Evolutionary conservation across 2,797 vertebrate genomes (phyloP), one percentile per base, ranked within the genome.

Genomic region (Sorex maritimensis): DNA sequence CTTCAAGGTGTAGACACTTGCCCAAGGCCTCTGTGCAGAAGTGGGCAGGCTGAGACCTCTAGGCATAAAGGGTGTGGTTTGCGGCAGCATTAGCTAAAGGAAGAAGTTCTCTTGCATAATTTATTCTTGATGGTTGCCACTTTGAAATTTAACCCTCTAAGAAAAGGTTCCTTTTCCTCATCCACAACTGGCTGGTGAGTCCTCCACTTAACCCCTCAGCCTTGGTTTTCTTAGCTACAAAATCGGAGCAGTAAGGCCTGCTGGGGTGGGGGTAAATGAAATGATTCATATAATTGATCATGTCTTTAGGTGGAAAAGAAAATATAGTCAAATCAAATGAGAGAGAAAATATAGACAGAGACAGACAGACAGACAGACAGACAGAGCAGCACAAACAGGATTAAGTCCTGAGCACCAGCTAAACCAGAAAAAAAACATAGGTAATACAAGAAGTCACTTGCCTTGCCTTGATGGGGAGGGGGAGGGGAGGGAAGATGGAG

Each of bases 211-310:
- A 75, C 46, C 52, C 49, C 65, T 34, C 38, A 81, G 30, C 67
- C 81, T 91, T 74, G 21, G n/a, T 93, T 84, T 94, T 55, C 49
- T 46, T 65, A 67, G 58, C 14, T 93, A 75, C 21, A 89, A 74
- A 71, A 90, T 81, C 41, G 21, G n/a, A 7, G 24, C 17, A 58
- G 30, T 38, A 34, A 38, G 5, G 21, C 15, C 71, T 44, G 61
- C 44, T 26, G 61, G 67, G 17, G 58, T 61, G 24, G 15, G 15
- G 7, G 81, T 84, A 38, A 74, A 68, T 88, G 65, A 80, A 44
- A 34, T 75, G 71, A 30, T 6, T 23, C 11, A 26, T 2, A 26
- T 49, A 44, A 68, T 38, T 44, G 71, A 91, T 41, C 30, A 10
- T 24, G 4, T 74, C 68, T 79, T 80, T 46, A 77, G 44, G 19